Conservation (phyloP, 2,888 invertebrate species). For the Cacoxenus indagator region DNA sequence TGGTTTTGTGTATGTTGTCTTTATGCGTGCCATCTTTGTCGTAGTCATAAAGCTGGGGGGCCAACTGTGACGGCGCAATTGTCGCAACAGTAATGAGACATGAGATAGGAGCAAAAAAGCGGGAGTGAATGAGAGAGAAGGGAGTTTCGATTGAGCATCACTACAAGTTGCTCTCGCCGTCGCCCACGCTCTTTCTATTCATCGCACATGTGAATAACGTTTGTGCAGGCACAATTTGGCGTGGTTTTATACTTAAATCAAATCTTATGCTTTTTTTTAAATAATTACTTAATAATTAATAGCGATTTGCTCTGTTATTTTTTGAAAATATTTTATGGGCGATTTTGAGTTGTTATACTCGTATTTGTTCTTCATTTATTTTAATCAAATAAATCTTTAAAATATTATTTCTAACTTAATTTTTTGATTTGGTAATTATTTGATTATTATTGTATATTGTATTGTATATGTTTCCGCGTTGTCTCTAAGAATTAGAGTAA, state of each 20-base stretch:
- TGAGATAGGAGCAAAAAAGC: too few relatives aligned
- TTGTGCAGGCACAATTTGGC: not conserved
- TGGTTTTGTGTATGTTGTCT: slow-evolving; percentile 67
- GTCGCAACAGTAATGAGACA: too few relatives aligned
- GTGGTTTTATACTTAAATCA: not conserved
- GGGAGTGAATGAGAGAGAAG: too few relatives aligned
- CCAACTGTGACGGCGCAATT: too few relatives aligned
- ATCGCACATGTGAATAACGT: not conserved
- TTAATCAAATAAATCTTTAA: slow-evolving; percentile 43
- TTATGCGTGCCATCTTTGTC: slow-evolving; percentile 68
- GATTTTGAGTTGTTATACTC: not conserved
- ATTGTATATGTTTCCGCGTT: slow-evolving; percentile 52
- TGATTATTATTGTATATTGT: slow-evolving; percentile 38
- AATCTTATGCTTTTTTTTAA: not conserved
- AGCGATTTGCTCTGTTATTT: not conserved
- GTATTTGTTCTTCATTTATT: slow-evolving; percentile 10
- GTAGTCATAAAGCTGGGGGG: slow-evolving; percentile 45
- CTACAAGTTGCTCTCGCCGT: too few relatives aligned
- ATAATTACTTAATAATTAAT: not conserved
- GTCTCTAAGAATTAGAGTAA: slow-evolving; percentile 52
- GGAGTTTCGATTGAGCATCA: too few relatives aligned
- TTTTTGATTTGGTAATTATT: slow-evolving; percentile 50
- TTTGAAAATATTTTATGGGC: not conserved
- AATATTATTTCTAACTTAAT: slow-evolving; percentile 40
- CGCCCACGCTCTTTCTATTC: too few relatives aligned